A percentile compares a stretch with the other conserved stretches of the same genome.
These are phyloP conservation scores for Ageneiosus marmoratus DNA, from an alignment of 2,113 vertebrate species.

Conservation along the genomic window DNA sequence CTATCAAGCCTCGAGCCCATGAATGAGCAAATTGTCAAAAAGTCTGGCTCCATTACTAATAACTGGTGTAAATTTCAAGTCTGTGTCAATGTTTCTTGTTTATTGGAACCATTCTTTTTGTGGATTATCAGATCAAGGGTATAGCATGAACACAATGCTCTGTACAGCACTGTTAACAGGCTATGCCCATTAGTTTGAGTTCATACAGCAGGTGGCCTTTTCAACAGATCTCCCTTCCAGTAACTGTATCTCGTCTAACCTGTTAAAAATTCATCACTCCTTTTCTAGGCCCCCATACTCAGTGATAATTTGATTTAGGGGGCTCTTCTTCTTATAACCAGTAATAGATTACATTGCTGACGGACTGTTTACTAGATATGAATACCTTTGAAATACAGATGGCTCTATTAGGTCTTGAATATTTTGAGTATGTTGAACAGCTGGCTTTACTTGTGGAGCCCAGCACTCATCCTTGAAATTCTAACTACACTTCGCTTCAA, in stretches of 20 bases:
- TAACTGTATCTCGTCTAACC: conserved; percentile 39
- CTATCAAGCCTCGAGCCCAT: background rate
- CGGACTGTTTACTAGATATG: conserved; percentile 33
- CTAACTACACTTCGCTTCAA: background rate
- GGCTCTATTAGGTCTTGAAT: background rate
- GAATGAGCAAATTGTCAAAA: background rate
- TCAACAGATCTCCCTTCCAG: conserved; percentile 28
- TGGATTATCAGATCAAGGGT: background rate
- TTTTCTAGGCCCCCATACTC: conserved; percentile 19
- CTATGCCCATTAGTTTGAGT: conserved; percentile 30
- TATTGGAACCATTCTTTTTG: background rate
- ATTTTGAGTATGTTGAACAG: background rate
- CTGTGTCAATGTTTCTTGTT: background rate
- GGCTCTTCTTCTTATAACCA: conserved; percentile 32
- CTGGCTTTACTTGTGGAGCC: background rate
- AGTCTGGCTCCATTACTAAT: background rate
- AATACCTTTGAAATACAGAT: background rate
- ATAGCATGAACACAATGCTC: background rate
- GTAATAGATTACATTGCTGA: conserved; percentile 36
- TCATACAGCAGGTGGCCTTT: conserved; percentile 44
- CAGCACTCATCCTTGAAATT: background rate
- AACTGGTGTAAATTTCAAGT: background rate
- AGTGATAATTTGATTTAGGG: conserved; percentile 46
- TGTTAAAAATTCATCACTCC: conserved; percentile 54
- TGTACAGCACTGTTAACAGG: conserved; percentile 6